phyloP scores from a whole-genome alignment of 2,888 invertebrate species.

The Mellilla xanthometata region DNA sequence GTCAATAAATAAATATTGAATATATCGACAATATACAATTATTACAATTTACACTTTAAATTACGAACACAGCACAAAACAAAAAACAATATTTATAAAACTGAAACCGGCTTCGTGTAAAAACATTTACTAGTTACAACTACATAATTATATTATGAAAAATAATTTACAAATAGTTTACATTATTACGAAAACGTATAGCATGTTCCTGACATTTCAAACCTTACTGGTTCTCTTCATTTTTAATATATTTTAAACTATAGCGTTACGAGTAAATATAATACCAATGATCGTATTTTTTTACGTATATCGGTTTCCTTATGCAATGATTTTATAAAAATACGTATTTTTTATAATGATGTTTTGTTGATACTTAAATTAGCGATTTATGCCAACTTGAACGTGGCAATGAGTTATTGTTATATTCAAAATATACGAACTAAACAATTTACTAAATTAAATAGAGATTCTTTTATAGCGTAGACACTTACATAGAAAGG shows the following conservation, averaged over 20 bases:
- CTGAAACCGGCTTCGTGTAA: conserved; percentile 68
- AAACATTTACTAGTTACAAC: conserved; percentile 73
- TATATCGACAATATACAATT: conserved; percentile 80
- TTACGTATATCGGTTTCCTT: conserved; percentile 78
- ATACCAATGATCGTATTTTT: conserved; percentile 66
- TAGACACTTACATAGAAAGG: too few species aligned
- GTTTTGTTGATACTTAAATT: conserved; percentile 42
- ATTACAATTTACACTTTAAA: conserved; percentile 79
- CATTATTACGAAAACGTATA: conserved; percentile 76
- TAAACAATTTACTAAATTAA: too few species aligned
- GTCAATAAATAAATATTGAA: conserved; percentile 81
- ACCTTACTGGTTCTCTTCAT: conserved; percentile 51
- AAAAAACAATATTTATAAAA: conserved; percentile 57
- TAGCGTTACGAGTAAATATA: conserved; percentile 72
- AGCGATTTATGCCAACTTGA: conserved; percentile 19
- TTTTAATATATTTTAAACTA: conserved; percentile 67
- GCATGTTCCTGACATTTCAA: conserved; percentile 67
- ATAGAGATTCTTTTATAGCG: too few species aligned
- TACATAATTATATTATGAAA: conserved; percentile 65
- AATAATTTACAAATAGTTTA: conserved; percentile 78
- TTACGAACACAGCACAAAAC: conserved; percentile 82
- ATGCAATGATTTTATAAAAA: conserved; percentile 81
- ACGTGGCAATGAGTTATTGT: conserved; percentile 22
- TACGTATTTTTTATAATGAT: conserved; percentile 64
- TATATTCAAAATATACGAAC: too few species aligned